These are phyloP conservation scores for Macrosoma leucophasiata DNA, from an alignment of 2,888 invertebrate genomes.

Conservation along the genomic window DNA sequence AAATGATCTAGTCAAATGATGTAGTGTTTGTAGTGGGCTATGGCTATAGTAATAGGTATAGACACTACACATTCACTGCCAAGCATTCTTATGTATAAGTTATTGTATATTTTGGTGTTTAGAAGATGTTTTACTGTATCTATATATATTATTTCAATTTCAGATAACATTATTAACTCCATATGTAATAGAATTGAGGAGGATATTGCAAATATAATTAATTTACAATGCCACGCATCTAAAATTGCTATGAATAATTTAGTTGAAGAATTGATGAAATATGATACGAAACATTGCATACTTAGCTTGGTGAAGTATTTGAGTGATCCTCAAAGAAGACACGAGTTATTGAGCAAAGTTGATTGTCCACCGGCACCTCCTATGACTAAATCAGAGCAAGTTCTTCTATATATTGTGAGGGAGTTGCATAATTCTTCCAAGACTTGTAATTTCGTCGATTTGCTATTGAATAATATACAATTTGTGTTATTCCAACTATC, in stretches of 20 bases:
- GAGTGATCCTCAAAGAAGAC: constrained; percentile 43
- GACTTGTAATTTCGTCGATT: constrained; percentile 35
- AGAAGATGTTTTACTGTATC: neutral
- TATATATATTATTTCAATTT: constrained; percentile 18
- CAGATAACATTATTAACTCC: constrained; percentile 36
- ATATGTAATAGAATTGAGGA: constrained; percentile 40
- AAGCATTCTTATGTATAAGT: too few species aligned
- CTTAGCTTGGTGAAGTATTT: constrained; percentile 46
- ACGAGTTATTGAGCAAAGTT: constrained; percentile 43
- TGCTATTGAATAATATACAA: constrained; percentile 47
- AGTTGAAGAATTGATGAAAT: constrained; percentile 37
- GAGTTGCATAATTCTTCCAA: constrained; percentile 33
- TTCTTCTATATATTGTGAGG: constrained; percentile 46
- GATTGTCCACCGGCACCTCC: constrained; percentile 40
- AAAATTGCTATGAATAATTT: constrained; percentile 40
- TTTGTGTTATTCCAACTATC: constrained; percentile 53
- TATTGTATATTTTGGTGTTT: too few species aligned
- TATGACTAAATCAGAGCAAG: constrained; percentile 58
- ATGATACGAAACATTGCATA: constrained; percentile 39
- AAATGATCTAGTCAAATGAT: too few species aligned
- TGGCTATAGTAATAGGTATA: too few species aligned
- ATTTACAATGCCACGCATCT: too few species aligned
- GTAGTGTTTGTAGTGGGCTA: too few species aligned
- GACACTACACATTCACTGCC: too few species aligned
- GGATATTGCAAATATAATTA: constrained; percentile 34